These are phyloP conservation scores for fruit fly (Drosophila melanogaster) DNA, from an alignment of 1,140 invertebrate species.

Conservation along the genomic window Release_6_plus_ISO1_MT NC_004354.4:2186501-2187000, in stretches of 20 bases:
- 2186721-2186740: slow-evolving; percentile 57
- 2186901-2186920: slow-evolving; percentile 4
- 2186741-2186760: slow-evolving; percentile 25
- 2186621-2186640: not conserved
- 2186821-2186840: slow-evolving; percentile 64
- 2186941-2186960: slow-evolving; percentile 42
- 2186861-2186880: slow-evolving; percentile 35
- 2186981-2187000: slow-evolving; percentile 9
- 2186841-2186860: slow-evolving; percentile 54
- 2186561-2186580: slow-evolving; percentile 62
- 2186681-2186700: slow-evolving; percentile 67
- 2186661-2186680: slow-evolving; percentile 57
- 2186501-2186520: slow-evolving; percentile 8
- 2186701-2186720: slow-evolving; percentile 68
- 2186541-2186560: slow-evolving; percentile 16
- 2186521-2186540: slow-evolving; percentile 21
- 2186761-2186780: slow-evolving; percentile 69
- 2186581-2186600: slow-evolving; percentile 53
- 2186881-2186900: slow-evolving; percentile 29
- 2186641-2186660: slow-evolving; percentile 54
- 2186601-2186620: not conserved
- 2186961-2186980: not conserved
- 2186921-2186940: slow-evolving; percentile 65
- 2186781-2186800: slow-evolving; percentile 75
- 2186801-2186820: slow-evolving; percentile 47